Evolutionary conservation across 2,888 invertebrate genomes (phyloP).

Genomic region (Pollenia amentaria): DNA sequence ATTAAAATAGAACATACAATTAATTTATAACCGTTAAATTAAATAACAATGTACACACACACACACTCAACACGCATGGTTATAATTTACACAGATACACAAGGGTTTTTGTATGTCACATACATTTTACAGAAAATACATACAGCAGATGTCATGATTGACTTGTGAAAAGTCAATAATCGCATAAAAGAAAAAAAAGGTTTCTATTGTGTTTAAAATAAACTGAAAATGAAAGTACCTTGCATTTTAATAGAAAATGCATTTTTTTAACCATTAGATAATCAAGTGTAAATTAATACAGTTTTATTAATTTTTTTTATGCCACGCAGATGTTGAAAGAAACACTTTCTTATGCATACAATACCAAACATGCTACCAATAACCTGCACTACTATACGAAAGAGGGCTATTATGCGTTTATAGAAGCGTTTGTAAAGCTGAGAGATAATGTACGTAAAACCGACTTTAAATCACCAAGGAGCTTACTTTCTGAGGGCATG

Average conservation of each 20-base stretch:
- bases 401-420: no score
- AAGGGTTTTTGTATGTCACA: background rate
- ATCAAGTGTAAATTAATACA: constrained; percentile 38
- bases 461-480: no score
- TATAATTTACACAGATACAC: background rate
- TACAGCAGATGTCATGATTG: constrained; percentile 32
- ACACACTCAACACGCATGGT: background rate
- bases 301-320: background rate
- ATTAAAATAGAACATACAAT: constrained; percentile 15
- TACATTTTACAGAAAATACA: background rate
- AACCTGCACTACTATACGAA: background rate
- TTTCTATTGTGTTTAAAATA: background rate
- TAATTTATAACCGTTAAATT: constrained; percentile 46
- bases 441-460: no score
- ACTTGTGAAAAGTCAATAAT: constrained; percentile 17
- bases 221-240: constrained; percentile 39
- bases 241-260: background rate
- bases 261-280: constrained; percentile 10
- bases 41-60: constrained; percentile 18
- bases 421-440: no score
- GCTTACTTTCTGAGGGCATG: no score
- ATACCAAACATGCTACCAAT: background rate
- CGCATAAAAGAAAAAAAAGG: background rate
- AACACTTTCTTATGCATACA: background rate
- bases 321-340: background rate